Percentiles rank a stretch among this genome's conserved stretches.
These are phyloP conservation scores for Xiphophorus hellerii DNA, from an alignment of 2,113 vertebrate genomes.

Conservation along the genomic window DNA sequence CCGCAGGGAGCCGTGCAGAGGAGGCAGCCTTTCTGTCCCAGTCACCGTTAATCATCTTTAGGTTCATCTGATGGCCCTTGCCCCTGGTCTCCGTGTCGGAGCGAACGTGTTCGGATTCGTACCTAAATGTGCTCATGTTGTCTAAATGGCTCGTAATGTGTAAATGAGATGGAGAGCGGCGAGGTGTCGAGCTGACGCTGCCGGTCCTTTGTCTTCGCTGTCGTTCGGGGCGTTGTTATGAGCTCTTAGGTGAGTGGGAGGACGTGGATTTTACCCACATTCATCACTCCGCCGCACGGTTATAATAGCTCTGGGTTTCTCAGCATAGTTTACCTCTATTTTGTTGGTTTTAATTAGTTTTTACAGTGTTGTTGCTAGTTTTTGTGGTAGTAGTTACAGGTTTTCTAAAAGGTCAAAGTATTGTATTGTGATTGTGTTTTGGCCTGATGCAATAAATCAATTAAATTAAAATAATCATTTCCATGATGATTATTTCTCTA, in stretches of 20 bases:
- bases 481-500: no score
- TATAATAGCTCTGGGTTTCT: no score
- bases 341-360: no score
- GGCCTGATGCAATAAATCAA: no score
- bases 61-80: slow-evolving; percentile 86
- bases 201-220: slow-evolving; percentile 88
- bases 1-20: slow-evolving; percentile 91
- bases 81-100: slow-evolving; percentile 80
- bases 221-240: slow-evolving; percentile 71
- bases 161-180: slow-evolving; percentile 88
- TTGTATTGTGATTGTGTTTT: no score
- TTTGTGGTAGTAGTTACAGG: no score
- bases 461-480: no score
- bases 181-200: slow-evolving; percentile 87
- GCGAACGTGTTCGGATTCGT: slow-evolving; percentile 21
- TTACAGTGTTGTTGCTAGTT: no score
- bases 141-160: slow-evolving; percentile 93
- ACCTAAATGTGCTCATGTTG: slow-evolving; percentile 20
- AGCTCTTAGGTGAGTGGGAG: slow-evolving; percentile 69
- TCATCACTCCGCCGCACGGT: slow-evolving; percentile 50
- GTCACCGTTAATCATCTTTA: slow-evolving; percentile 96
- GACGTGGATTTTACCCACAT: slow-evolving; percentile 58
- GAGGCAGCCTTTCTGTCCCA: slow-evolving; percentile 87
- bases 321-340: no score
- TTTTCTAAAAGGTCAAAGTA: no score